These are phyloP conservation scores for Phragmatobia fuliginosa DNA, from an alignment of 2,888 invertebrate genomes.

Conservation along the genomic window DNA sequence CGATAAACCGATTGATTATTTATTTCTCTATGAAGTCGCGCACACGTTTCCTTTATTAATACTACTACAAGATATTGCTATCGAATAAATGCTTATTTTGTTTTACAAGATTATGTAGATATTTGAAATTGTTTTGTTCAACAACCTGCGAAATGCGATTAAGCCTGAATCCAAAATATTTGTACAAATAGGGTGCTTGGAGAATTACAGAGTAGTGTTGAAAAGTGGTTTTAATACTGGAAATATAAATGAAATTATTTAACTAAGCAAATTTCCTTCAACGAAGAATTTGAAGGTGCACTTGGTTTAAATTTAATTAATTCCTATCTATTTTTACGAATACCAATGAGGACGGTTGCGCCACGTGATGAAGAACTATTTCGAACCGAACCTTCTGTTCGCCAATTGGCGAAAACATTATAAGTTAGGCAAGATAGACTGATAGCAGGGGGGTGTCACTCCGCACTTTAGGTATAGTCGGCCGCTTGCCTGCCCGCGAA, in stretches of 20 bases:
- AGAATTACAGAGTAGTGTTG: constrained; percentile 61
- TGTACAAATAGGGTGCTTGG: constrained; percentile 59
- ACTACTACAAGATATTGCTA: constrained; percentile 1
- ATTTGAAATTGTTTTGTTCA: constrained; percentile 59
- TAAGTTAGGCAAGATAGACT: too few species aligned
- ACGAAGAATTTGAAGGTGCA: constrained; percentile 16
- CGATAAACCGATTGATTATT: constrained; percentile 1
- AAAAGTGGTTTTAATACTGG: constrained; percentile 60
- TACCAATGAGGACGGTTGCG: not conserved
- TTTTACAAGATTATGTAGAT: constrained; percentile 47
- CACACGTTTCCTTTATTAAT: constrained; percentile 11
- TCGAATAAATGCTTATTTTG: constrained; percentile 34
- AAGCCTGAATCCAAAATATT: constrained; percentile 58
- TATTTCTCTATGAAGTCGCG: not conserved
- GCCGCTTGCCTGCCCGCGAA: too few species aligned
- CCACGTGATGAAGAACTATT: not conserved
- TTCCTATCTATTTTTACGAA: not conserved
- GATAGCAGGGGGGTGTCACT: too few species aligned
- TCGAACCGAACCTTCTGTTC: too few species aligned
- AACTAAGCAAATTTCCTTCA: constrained; percentile 39
- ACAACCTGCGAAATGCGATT: constrained; percentile 66
- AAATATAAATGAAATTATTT: constrained; percentile 63
- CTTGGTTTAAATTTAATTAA: not conserved
- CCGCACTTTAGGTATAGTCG: too few species aligned
- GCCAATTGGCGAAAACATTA: too few species aligned